Evolutionary conservation across 2,797 vertebrate genomes (phyloP).

Genomic region (Philypnodon macrostomus): DNA sequence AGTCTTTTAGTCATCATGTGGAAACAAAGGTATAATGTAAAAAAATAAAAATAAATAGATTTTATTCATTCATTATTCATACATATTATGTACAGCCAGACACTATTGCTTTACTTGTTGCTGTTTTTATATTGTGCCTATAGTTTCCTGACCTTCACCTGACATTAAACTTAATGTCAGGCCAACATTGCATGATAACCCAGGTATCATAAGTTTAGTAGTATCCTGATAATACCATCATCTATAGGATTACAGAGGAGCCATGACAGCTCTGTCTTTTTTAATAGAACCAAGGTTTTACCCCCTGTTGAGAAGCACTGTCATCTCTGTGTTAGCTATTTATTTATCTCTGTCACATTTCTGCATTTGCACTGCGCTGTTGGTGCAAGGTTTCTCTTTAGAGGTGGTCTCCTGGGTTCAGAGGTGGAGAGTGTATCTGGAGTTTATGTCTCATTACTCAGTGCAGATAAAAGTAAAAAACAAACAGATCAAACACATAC

Average conservation of each 20-base stretch:
- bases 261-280: conserved; percentile 55
- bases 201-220: conserved; percentile 21
- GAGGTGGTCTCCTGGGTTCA: conserved; percentile 58
- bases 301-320: conserved; percentile 49
- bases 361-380: conserved; percentile 9
- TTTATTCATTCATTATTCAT: no score
- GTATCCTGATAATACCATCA: conserved; percentile 46
- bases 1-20: no score
- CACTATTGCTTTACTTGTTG: no score
- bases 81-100: no score
- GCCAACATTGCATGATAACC: conserved; percentile 10
- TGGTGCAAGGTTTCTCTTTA: conserved; percentile 53
- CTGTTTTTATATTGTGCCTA: no score
- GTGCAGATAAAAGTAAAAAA: conserved; percentile 61
- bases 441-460: conserved; percentile 62
- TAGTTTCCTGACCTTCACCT: no score
- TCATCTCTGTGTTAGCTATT: conserved; percentile 56
- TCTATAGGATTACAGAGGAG: conserved; percentile 21
- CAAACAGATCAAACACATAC: conserved; percentile 61
- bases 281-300: conserved; percentile 52
- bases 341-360: conserved; percentile 47
- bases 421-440: conserved; percentile 45
- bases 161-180: no score
- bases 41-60: no score
- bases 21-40: no score